phyloP scores from a whole-genome alignment of 2,797 vertebrate genomes.

The Oreortyx pictus region DNA sequence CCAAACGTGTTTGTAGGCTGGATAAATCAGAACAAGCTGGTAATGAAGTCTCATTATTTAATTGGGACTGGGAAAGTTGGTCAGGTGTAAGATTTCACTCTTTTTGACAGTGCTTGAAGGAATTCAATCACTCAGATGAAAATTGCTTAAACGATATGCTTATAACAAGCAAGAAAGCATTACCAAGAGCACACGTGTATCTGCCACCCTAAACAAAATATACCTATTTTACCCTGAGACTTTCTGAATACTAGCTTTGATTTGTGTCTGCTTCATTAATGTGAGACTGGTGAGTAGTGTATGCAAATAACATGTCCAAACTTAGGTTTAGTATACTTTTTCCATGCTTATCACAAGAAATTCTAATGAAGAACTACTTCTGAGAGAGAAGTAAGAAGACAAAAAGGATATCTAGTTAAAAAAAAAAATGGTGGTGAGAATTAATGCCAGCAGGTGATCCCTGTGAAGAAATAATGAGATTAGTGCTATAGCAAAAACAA shows the following conservation, averaged over 20 bases:
- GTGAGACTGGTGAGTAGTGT: neutral
- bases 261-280: neutral
- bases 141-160: neutral
- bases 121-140: neutral
- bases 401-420: neutral
- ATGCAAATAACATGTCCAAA: neutral
- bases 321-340: neutral
- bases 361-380: neutral
- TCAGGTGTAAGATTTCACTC: neutral
- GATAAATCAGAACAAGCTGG: neutral
- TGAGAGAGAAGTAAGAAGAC: neutral
- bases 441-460: neutral
- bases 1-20: neutral
- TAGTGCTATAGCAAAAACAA: neutral
- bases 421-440: neutral
- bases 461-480: neutral
- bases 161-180: neutral
- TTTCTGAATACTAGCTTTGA: neutral
- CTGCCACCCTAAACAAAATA: neutral
- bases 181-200: neutral
- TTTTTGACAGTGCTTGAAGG: neutral
- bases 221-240: neutral
- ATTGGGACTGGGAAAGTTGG: rapidly evolving
- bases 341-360: neutral
- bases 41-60: neutral